Evolutionary conservation across 2,888 invertebrate species (phyloP), one percentile per base, ranked within the genome.

Genomic region (Leptopilina myrica): DNA sequence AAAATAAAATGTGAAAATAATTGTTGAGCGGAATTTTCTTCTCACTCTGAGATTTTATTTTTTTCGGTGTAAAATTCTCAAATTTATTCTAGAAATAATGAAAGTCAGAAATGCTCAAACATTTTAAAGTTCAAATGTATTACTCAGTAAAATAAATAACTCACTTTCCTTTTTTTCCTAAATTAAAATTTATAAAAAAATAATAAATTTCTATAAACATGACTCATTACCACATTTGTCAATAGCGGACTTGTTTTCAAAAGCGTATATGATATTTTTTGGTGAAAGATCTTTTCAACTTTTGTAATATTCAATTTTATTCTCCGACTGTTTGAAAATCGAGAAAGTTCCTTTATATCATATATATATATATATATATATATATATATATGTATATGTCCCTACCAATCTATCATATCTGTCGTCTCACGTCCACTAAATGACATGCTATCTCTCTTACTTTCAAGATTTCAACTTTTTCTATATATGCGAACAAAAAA

Each of bases 251-350:
- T 49, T 49, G 43, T 43, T 43, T 43, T 8, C 49, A 49, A 49
- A 49, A 11, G 11, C 1, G n/a, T n/a, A 49, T 49, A 49, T 20
- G n/a, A n/a, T 8, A 26, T 53, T 53, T 20, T 9, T 33, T 2
- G n/a, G 69, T 56, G 53, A 73, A 73, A 56, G 53, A 56, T 73
- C 53, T 56, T 69, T 11, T 53, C 14, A 73, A 73, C 69, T 73
- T 56, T 14, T n/a, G 56, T 53, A 73, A 73, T 73, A 53, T 73
- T 73, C 69, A 73, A 56, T 73, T 53, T 73, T 53, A 73, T 49
- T 14, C 33, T 26, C n/a, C n/a, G 69, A 26, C 69, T 14, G 11
- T 49, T 73, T 56, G 12, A 8, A 56, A 56, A 56, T 33, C 2
- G 12, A 15, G 9, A 5, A 56, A 73, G 33, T 73, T 73, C 14